Percentiles rank a stretch among this genome's conserved stretches.
Conservation (phyloP, 2,888 invertebrate species). For the Eudasyphora cyanicolor region DNA sequence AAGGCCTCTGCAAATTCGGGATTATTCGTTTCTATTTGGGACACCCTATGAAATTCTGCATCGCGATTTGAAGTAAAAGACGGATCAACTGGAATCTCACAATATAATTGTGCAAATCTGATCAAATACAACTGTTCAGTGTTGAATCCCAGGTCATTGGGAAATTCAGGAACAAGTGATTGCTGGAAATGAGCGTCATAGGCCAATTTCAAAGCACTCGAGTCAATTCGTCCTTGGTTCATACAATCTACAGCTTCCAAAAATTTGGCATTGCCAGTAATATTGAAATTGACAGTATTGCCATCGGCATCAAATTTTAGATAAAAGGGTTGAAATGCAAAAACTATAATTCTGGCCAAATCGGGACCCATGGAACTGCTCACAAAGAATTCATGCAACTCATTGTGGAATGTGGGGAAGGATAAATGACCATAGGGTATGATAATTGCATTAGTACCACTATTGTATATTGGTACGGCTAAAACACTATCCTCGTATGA, state of each 20-base stretch:
- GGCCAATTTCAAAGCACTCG: slow-evolving; percentile 36
- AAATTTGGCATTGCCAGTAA: slow-evolving; percentile 64
- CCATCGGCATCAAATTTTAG: slow-evolving; percentile 68
- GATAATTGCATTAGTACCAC: slow-evolving; percentile 61
- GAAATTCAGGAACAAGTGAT: neutral
- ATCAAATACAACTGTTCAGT: no score
- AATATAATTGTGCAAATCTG: no score
- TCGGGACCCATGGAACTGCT: slow-evolving; percentile 69
- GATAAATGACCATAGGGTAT: slow-evolving; percentile 62
- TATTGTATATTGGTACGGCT: slow-evolving; percentile 54
- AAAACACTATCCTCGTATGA: no score
- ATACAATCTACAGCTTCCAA: neutral
- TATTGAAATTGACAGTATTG: slow-evolving; percentile 67
- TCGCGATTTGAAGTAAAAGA: no score
- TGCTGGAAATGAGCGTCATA: no score
- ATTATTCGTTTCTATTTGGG: no score
- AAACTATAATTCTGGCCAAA: slow-evolving; percentile 61
- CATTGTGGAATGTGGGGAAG: slow-evolving; percentile 59
- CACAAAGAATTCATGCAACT: slow-evolving; percentile 64
- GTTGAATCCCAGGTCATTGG: neutral
- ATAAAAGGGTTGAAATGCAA: slow-evolving; percentile 71
- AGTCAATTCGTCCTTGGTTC: slow-evolving; percentile 22
- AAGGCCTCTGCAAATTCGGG: slow-evolving; percentile 66
- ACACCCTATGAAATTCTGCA: no score
- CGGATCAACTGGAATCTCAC: slow-evolving; percentile 62